Percentiles rank a stretch among this genome's conserved stretches.
These are phyloP conservation scores for Scomber colias DNA, from an alignment of 2,113 vertebrate genomes.

Conservation along the genomic window DNA sequence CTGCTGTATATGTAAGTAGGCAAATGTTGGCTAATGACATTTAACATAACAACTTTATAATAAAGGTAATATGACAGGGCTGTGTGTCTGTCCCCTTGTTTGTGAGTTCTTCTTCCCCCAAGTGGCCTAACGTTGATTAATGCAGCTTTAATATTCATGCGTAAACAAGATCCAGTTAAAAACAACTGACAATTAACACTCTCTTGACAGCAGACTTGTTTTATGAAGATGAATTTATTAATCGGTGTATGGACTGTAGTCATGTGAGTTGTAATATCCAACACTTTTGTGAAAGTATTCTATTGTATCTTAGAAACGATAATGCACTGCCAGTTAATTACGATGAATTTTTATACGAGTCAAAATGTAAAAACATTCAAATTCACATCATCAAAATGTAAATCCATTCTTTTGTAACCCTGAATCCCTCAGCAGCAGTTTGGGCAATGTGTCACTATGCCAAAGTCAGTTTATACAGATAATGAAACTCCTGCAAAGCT, in stretches of 20 bases:
- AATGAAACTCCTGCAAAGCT: constrained; percentile 41
- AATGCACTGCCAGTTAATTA: constrained; percentile 60
- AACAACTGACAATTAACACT: neutral
- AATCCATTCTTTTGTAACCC: constrained; percentile 47
- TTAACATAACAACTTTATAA: neutral
- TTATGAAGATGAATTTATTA: neutral
- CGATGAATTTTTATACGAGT: constrained; percentile 38
- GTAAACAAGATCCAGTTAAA: neutral
- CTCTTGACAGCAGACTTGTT: neutral
- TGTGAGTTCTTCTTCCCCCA: neutral
- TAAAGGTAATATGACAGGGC: neutral
- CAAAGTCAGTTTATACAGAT: constrained; percentile 54
- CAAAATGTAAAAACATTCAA: constrained; percentile 48
- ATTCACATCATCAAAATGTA: constrained; percentile 42
- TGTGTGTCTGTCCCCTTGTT: neutral
- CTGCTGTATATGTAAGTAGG: neutral
- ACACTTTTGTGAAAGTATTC: constrained; percentile 39
- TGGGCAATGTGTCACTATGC: constrained; percentile 22
- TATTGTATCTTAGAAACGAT: constrained; percentile 11
- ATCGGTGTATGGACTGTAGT: constrained; percentile 11
- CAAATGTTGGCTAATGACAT: neutral
- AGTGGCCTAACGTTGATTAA: constrained; percentile 9
- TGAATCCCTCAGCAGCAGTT: constrained; percentile 32
- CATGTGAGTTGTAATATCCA: constrained; percentile 16
- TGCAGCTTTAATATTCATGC: constrained; percentile 37